Base-by-base conservation (phyloP, 1,140 invertebrate genomes). In the Bombus consobrinus region DNA sequence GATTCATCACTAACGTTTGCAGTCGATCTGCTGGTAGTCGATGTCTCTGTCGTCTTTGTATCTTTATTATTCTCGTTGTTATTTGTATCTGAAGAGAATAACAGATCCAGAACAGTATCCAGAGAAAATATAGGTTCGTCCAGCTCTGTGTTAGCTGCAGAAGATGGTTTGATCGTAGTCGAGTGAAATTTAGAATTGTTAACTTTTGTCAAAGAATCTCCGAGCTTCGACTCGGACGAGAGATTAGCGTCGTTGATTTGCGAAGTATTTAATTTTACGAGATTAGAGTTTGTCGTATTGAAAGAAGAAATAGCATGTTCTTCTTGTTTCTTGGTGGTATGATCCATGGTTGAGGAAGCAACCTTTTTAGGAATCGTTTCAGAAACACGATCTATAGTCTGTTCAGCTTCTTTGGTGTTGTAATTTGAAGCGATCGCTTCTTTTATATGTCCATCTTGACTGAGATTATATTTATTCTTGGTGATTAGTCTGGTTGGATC, bases 31-130 rank as follows among this genome's bases (percentile, higher is more conserved):
- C 28, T 37, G 10, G 75, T 73, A 13, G 69, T 39, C 25, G 83
- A 62, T 47, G 39, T n/a, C 22, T 85, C 74, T n/a, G 62, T 34
- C 2, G 69, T 43, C 39, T 57, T 87, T 0, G 73, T 72, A 25
- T 3, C 79, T 13, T 82, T 71, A 59, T 18, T 74, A 53, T 15
- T 39, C 3, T 59, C 25, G 15, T 57, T 53, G 53, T 72, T 73
- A 28, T 47, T 41, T 28, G 41, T 34, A 85, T 92, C 76, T 59
- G 92, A 95, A 79, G 95, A 95, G 39, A 96, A 95, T 39, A 96
- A 89, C 8, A 96, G 87, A 88, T 96, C 95, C 12, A 96, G 91
- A 4, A 96, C 96, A 85, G 94, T 96, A 82, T 96, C 96, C 41
- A 96, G 94, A 0, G 96, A 96, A 87, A 96, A 96, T 71, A 95